These are phyloP conservation scores for Nothobranchius kuhntae DNA, from an alignment of 2,113 vertebrate species.

Conservation along the genomic window DNA sequence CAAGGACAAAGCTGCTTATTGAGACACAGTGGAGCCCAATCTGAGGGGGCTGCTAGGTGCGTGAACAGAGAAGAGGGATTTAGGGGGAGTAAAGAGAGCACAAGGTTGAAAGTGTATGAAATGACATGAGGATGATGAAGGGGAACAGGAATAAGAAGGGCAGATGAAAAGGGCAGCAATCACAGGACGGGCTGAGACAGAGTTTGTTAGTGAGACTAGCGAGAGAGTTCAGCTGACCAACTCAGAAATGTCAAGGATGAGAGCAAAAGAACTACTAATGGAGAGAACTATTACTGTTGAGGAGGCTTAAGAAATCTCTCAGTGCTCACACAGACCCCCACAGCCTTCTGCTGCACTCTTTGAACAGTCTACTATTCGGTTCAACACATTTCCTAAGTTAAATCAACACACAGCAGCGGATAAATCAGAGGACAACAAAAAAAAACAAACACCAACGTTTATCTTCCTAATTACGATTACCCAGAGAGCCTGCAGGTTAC, in stretches of 20 bases:
- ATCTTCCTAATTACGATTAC: background rate
- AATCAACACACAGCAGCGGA: slow-evolving; percentile 2
- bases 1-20: slow-evolving; percentile 54
- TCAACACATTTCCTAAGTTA: slow-evolving; percentile 10
- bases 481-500: slow-evolving; percentile 15
- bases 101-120: slow-evolving; percentile 28
- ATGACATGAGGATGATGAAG: slow-evolving; percentile 22
- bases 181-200: background rate
- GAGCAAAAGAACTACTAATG: slow-evolving; percentile 20
- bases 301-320: slow-evolving; percentile 10
- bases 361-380: background rate
- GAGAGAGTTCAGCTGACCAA: slow-evolving; percentile 18
- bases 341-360: slow-evolving; percentile 22
- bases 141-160: background rate
- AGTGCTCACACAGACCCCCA: slow-evolving; percentile 8
- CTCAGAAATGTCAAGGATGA: slow-evolving; percentile 31
- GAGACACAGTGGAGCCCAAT: slow-evolving; percentile 34
- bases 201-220: background rate
- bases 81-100: slow-evolving; percentile 31
- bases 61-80: slow-evolving; percentile 32
- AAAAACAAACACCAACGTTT: background rate
- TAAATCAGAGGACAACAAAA: background rate
- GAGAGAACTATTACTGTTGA: slow-evolving; percentile 20
- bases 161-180: slow-evolving; percentile 5
- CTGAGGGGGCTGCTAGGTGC: slow-evolving; percentile 38